A percentile compares a stretch with the other conserved stretches of the same genome.
These are phyloP conservation scores for Andricus grossulariae DNA, from an alignment of 1,140 invertebrate species.

Conservation along the genomic window DNA sequence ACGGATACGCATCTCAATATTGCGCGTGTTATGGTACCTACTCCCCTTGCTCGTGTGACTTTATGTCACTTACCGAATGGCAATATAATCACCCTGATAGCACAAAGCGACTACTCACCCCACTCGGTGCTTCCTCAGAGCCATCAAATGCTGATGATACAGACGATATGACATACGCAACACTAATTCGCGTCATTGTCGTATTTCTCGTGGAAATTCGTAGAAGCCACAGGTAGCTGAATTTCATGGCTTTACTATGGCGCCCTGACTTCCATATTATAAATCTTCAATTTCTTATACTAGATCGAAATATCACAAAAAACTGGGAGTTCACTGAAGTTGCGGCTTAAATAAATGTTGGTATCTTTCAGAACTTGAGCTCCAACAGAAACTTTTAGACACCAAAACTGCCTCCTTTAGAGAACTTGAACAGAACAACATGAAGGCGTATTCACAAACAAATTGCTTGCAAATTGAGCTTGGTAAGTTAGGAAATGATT, in stretches of 20 bases:
- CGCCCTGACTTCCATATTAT: no score
- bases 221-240: constrained; percentile 65
- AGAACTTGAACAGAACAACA: no score
- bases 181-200: constrained; percentile 72
- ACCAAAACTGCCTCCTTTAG: no score
- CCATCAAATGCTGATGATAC: constrained; percentile 73
- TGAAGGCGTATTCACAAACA: no score
- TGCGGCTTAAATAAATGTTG: no score
- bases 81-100: constrained; percentile 74
- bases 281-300: no score
- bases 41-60: constrained; percentile 61
- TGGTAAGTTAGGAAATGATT: no score
- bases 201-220: constrained; percentile 61
- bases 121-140: constrained; percentile 61
- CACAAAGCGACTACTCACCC: constrained; percentile 67
- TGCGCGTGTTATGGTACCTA: constrained; percentile 55
- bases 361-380: no score
- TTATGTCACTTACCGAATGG: constrained; percentile 66
- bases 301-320: no score
- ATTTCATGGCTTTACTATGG: background rate
- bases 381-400: no score
- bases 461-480: no score
- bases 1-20: constrained; percentile 40
- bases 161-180: constrained; percentile 70
- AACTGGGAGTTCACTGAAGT: no score